Evolutionary conservation across 2,888 invertebrate species (phyloP), one percentile per base, ranked within the genome.

Genomic region (Drosophila buzzatii): DNA sequence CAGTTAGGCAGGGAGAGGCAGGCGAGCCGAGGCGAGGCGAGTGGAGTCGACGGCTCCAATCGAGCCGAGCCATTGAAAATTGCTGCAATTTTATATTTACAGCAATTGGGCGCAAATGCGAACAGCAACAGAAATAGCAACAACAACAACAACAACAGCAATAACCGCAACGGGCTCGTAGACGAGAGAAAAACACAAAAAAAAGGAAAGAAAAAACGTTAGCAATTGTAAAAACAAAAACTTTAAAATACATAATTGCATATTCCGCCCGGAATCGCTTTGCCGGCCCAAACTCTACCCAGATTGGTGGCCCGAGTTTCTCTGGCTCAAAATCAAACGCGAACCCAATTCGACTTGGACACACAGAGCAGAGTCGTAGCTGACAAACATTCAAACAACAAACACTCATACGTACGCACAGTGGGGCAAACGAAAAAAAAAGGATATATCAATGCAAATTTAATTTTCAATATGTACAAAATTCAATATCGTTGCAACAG

Each of bases 241-340:
- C 85, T 90, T 89, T 81, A 85, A 90, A 87, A 89, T 86, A 86
- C 89, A 90, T 90, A 88, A 88, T 88, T 88, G 88, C 88, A 90
- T 89, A 88, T 89, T 81, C 85, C 79, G 77, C 68, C 77, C 74
- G 74, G 79, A 53, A 73, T 69, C 61, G 79, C 66, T 73, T 59
- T 71, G 64, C 63, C 60, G 66, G 70, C 56, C 71, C 61, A 35
- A 47, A 70, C 47, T 70, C 59, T 53, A 53, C 47, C 63, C 72
- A 65, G 57, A 61, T 65, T 37, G 39, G 39, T 23, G 14, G 39
- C 44, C 16, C 9, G 47, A 42, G 59, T 59, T 57, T 68, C 60
- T 63, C 58, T 53, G 44, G 37, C 64, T 56, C 47, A 58, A 70
- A 61, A 67, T 62, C 71, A 70, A 61, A 70, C 60, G 70, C 59